Evolutionary conservation across 2,797 vertebrate genomes (phyloP).

Genomic region (Falco peregrinus): DNA sequence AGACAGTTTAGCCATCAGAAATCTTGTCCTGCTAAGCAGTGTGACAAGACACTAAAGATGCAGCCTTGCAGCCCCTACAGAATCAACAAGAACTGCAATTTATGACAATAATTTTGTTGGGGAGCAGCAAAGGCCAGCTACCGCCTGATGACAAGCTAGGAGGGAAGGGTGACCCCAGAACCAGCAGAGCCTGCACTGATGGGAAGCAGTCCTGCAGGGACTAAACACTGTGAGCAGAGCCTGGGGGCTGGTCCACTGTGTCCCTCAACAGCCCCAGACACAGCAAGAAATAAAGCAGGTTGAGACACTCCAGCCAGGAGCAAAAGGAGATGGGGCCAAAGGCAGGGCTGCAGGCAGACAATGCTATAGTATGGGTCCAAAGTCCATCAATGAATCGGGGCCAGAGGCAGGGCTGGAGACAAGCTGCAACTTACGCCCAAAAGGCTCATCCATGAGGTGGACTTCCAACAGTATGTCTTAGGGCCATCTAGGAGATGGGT

Average conservation of each 20-base stretch:
- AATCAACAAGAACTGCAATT: background rate
- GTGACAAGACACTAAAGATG: background rate
- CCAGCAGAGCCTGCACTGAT: fast-evolving
- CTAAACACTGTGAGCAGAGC: background rate
- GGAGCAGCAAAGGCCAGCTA: background rate
- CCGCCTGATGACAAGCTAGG: background rate
- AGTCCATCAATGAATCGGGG: background rate
- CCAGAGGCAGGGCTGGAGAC: background rate
- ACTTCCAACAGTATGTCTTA: background rate
- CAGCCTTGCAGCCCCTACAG: background rate
- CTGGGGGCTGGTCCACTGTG: fast-evolving
- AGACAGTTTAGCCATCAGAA: background rate
- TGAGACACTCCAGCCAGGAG: background rate
- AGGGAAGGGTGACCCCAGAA: background rate
- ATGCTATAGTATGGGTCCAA: background rate
- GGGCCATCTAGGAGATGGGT: background rate
- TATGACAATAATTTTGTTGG: background rate
- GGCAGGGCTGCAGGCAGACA: background rate
- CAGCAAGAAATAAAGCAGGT: background rate
- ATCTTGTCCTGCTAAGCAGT: background rate
- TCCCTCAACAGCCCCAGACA: background rate
- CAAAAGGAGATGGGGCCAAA: background rate
- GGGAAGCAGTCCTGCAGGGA: background rate
- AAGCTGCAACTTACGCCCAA: background rate
- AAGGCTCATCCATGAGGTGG: background rate